phyloP scores from a whole-genome alignment of 2,797 vertebrate genomes.

The Liasis olivaceus region DNA sequence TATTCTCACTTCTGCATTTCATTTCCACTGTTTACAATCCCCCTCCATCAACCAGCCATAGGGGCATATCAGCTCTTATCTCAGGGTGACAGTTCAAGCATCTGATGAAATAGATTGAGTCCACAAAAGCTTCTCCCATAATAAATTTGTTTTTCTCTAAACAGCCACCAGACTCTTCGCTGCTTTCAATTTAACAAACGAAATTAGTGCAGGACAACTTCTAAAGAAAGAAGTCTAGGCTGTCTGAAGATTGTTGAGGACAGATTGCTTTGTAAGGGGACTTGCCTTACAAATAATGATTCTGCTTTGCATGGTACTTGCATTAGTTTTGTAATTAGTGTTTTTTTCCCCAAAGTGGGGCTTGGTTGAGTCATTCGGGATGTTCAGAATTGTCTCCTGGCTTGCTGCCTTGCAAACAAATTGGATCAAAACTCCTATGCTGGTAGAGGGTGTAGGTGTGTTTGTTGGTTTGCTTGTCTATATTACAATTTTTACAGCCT shows the following conservation, averaged over 20 bases:
- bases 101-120: neutral
- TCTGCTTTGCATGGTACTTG: neutral
- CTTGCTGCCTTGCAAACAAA: neutral
- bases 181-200: neutral
- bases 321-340: neutral
- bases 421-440: neutral
- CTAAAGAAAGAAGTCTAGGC: neutral
- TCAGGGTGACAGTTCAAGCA: neutral
- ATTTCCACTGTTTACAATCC: neutral
- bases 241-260: neutral
- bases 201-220: neutral
- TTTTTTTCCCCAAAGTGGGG: neutral
- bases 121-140: neutral
- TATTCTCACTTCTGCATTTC: neutral
- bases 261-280: neutral
- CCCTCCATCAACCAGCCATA: neutral
- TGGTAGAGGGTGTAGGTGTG: neutral
- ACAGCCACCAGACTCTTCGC: neutral
- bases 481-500: neutral
- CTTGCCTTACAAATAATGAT: neutral
- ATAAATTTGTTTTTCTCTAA: neutral
- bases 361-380: neutral
- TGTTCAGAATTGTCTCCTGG: neutral
- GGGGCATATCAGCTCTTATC: neutral
- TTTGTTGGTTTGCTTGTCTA: neutral